Evolutionary conservation across 2,797 vertebrate genomes (phyloP).

Genomic region (Delichon dasypus): DNA sequence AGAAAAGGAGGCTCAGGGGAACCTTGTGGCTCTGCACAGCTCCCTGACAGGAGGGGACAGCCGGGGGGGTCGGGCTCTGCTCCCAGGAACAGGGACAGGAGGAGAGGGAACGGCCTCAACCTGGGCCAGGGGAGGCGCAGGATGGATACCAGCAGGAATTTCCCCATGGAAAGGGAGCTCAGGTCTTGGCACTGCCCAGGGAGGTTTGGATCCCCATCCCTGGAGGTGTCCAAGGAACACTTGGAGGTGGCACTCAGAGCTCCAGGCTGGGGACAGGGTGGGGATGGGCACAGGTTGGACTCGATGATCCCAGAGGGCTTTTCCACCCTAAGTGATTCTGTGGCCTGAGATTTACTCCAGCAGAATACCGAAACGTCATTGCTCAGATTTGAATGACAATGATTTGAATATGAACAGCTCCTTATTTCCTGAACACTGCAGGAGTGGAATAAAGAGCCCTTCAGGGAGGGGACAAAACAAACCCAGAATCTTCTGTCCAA

Average conservation of each 20-base stretch:
- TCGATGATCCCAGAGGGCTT: rapidly evolving
- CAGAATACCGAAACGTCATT: neutral
- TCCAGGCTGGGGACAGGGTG: neutral
- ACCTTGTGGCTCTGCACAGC: neutral
- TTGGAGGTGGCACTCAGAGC: neutral
- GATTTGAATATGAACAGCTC: neutral
- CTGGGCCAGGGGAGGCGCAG: neutral
- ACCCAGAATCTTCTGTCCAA: neutral
- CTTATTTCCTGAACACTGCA: neutral
- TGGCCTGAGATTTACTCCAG: neutral
- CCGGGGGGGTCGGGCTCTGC: neutral
- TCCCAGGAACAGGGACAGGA: neutral
- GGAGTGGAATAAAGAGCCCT: neutral
- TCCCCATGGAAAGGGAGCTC: neutral
- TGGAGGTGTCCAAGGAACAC: neutral
- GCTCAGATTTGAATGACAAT: neutral
- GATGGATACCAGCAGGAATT: neutral
- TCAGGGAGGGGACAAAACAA: neutral
- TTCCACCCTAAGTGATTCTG: neutral
- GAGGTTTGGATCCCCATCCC: neutral
- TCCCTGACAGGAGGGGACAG: neutral
- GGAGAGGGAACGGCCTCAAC: neutral
- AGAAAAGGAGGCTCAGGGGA: neutral
- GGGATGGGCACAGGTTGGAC: rapidly evolving
- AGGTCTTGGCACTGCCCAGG: too few relatives aligned